Base-by-base conservation (phyloP, 37 sponge, comb jelly and placozoan genomes). In the Axinella damicornis region DNA sequence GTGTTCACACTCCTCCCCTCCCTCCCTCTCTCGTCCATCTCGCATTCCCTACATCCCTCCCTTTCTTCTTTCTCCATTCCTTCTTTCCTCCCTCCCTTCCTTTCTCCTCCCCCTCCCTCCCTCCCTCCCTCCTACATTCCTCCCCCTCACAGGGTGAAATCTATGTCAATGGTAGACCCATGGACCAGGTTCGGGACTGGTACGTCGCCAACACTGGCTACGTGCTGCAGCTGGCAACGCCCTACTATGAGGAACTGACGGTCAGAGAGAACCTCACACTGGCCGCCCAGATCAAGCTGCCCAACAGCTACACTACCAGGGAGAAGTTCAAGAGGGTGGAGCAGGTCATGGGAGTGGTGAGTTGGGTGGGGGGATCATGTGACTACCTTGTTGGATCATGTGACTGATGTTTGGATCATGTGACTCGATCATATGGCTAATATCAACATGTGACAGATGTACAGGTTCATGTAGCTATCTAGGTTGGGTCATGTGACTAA, bases 221-320 rank as follows among this genome's bases (percentile, higher is more conserved):
- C 34, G 85, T 90, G 25, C 85, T 90, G 18, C 90, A 90, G 75
- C 63, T 90, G 80, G 85, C 85, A 25, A 72, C 75, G 11, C 90
- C 90, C 28, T 90, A 90, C 68, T 90, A 90, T 73, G 80, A 84
- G 79, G 85, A 83, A 67, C 74, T 90, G 80, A 90, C 90, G 0
- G 90, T 90, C 73, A 71, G 90, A 65, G 90, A 90, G 85, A 90
- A 90, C 79, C 73, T 90, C 54, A 84, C 85, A 9, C 74, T 90
- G 34, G 90, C 90, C 39, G 90, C 85, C 5, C 79, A 78, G 74
- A 79, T 90, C 69, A 83, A 65, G 39, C 80, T 90, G 0, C 68
- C 78, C n/a, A 73, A 71, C 33, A 65, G 9, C 5, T 37, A 70
- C 46, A 25, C 77, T 22, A 2, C 36, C 34, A 35, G 16, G 21